A percentile compares a stretch with the other conserved stretches of the same genome.
phyloP scores from a whole-genome alignment of 2,888 invertebrate genomes.

The Pardosa pseudoannulata region DNA sequence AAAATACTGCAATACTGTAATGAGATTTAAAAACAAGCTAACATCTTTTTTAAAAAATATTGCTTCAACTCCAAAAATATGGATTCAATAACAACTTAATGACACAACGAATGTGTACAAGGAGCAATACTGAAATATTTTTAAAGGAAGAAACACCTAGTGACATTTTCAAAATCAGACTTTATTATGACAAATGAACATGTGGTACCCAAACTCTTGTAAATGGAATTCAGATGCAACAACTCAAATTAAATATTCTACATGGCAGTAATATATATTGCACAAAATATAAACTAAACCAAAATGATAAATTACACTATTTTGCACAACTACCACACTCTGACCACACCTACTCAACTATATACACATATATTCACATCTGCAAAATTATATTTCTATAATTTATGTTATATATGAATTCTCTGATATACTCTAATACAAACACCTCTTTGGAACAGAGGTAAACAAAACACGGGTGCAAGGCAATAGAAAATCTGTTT shows the following conservation, averaged over 20 bases:
- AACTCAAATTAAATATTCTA: background rate
- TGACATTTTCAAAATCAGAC: too few relatives aligned
- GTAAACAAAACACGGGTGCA: constrained; percentile 18
- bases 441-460: background rate
- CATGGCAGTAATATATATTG: background rate
- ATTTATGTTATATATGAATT: constrained; percentile 15
- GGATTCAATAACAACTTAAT: too few relatives aligned
- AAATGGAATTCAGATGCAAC: constrained; percentile 18
- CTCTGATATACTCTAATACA: constrained; percentile 13
- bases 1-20: too few relatives aligned
- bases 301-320: background rate
- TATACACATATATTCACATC: constrained; percentile 23
- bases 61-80: too few relatives aligned
- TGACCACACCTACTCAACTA: constrained; percentile 15
- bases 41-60: too few relatives aligned
- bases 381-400: constrained; percentile 25
- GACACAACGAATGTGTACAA: too few relatives aligned
- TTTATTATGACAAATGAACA: background rate
- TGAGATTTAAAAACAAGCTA: too few relatives aligned
- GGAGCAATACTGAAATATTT: too few relatives aligned
- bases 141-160: too few relatives aligned
- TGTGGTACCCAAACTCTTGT: background rate
- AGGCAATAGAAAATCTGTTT: constrained; percentile 2
- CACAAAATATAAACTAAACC: constrained; percentile 16
- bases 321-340: constrained; percentile 9